A percentile compares a stretch with the other conserved stretches of the same genome.
Evolutionary conservation across 1,140 invertebrate species (phyloP).

Genomic region (Coptotermes formosanus): DNA sequence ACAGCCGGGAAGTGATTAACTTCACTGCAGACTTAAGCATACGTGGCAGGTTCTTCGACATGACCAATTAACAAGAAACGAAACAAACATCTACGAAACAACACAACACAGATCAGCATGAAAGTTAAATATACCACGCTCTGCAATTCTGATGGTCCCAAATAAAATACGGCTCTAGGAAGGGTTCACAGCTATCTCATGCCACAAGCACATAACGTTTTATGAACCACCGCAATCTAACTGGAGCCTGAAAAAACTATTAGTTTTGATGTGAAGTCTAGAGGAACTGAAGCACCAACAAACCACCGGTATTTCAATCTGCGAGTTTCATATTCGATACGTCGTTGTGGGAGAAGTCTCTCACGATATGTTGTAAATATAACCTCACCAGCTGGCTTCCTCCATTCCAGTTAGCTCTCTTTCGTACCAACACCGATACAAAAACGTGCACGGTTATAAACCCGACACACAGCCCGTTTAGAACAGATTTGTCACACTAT

Average conservation of each 20-base stretch:
- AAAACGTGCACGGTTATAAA: background rate
- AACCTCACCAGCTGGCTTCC: background rate
- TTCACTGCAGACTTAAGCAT: background rate
- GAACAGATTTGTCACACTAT: slow-evolving; percentile 20
- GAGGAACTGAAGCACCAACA: background rate
- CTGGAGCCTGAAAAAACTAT: background rate
- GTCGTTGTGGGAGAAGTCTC: background rate
- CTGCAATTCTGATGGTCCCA: background rate
- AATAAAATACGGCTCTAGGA: background rate
- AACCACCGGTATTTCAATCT: background rate
- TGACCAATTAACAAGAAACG: background rate
- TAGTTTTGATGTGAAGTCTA: background rate
- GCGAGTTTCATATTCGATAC: background rate
- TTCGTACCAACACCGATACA: background rate
- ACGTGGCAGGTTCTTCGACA: slow-evolving; percentile 13
- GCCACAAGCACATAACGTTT: background rate
- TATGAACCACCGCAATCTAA: background rate
- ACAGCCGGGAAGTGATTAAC: background rate
- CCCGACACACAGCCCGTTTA: background rate
- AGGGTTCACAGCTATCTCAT: background rate
- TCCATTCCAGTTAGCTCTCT: background rate
- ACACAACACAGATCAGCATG: background rate
- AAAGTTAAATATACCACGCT: background rate
- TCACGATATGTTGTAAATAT: background rate
- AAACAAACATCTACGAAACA: background rate